Conservation (phyloP, 2,888 invertebrate species). For the Hanleya hanleyi region DNA sequence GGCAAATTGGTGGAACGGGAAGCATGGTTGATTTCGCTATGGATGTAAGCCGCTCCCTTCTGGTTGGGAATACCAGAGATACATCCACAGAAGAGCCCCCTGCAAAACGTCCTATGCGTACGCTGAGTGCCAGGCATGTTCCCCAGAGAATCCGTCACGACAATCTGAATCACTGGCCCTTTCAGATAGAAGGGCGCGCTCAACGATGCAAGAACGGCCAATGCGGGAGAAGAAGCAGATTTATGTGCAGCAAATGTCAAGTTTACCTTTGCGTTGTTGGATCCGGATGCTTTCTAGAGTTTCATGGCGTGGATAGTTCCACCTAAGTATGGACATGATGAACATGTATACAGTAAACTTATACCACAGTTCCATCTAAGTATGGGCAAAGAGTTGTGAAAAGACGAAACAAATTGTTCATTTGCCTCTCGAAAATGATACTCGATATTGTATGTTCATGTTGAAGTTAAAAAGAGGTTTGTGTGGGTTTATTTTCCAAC, state of each 20-base stretch:
- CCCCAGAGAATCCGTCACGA: constrained; percentile 1
- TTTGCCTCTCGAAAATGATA: too few relatives aligned
- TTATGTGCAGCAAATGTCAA: constrained; percentile 9
- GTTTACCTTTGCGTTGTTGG: constrained; percentile 1
- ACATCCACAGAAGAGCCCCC: background rate
- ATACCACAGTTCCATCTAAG: too few relatives aligned
- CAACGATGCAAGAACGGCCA: background rate
- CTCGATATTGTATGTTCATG: too few relatives aligned
- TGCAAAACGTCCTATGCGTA: background rate
- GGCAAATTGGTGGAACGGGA: background rate
- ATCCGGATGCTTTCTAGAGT: constrained; percentile 1
- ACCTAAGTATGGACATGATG: too few relatives aligned
- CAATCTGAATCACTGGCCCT: constrained; percentile 12
- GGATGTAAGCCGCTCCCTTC: background rate
- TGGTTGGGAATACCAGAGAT: background rate
- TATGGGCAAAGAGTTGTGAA: too few relatives aligned
- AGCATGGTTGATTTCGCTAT: background rate
- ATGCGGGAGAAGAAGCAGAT: background rate
- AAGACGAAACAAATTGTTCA: too few relatives aligned
- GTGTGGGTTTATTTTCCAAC: too few relatives aligned
- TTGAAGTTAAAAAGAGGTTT: too few relatives aligned
- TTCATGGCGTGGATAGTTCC: constrained; percentile 6
- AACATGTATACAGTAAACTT: too few relatives aligned
- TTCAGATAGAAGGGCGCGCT: background rate
- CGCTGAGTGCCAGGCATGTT: background rate